phyloP scores from a whole-genome alignment of 2,888 invertebrate genomes.

The Sisyra terminalis region DNA sequence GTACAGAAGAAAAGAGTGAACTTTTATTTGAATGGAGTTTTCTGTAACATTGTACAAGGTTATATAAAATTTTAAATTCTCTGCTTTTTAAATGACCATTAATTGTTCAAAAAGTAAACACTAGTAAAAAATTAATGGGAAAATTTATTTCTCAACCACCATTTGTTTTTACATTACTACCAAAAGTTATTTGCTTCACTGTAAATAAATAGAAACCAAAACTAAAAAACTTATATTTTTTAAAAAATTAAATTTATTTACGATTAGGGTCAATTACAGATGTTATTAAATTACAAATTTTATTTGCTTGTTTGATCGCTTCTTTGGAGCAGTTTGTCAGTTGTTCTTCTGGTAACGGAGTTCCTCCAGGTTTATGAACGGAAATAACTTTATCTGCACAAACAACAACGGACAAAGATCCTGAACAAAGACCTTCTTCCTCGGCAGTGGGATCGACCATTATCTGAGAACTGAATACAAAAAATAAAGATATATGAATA shows the following conservation, averaged over 20 bases:
- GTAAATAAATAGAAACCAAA: neutral
- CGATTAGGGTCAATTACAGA: constrained; percentile 15
- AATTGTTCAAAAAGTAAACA: no score
- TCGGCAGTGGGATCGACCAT: constrained; percentile 68
- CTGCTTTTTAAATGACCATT: no score
- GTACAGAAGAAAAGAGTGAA: no score
- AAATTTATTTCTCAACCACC: no score
- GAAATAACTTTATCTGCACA: constrained; percentile 45
- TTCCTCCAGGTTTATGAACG: constrained; percentile 61
- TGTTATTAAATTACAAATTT: constrained; percentile 30
- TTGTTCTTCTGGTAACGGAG: constrained; percentile 36
- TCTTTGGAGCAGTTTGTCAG: constrained; percentile 40
- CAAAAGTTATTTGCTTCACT: no score
- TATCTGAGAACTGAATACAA: constrained; percentile 25
- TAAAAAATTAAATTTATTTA: neutral
- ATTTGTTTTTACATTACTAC: no score
- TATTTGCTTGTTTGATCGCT: constrained; percentile 38
- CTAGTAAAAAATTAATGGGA: no score
- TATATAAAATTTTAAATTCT: no score
- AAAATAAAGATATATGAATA: no score
- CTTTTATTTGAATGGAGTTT: no score
- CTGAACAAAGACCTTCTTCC: constrained; percentile 59
- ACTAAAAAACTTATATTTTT: neutral
- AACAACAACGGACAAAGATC: constrained; percentile 49
- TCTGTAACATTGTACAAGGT: no score